A percentile compares a stretch with the other conserved stretches of the same genome.
These are phyloP conservation scores for Solenopsis invicta DNA, from an alignment of 1,140 invertebrate genomes.

Conservation along the genomic window DNA sequence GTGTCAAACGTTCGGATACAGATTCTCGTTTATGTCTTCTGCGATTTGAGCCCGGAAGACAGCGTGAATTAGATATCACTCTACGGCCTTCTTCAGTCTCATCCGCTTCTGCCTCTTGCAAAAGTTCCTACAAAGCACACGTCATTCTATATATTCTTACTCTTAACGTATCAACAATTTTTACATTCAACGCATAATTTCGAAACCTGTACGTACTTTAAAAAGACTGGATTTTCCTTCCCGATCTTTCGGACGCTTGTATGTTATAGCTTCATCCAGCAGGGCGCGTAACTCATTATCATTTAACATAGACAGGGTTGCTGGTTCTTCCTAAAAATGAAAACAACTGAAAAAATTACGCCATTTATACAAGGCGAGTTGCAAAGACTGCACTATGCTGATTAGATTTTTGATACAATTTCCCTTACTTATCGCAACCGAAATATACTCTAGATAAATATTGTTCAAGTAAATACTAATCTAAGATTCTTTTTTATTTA, in stretches of 20 bases:
- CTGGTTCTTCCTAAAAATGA: constrained; percentile 87
- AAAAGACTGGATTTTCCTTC: constrained; percentile 92
- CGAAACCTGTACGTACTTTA: constrained; percentile 87
- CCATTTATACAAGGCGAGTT: not conserved
- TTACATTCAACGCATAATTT: constrained; percentile 12
- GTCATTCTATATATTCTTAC: not conserved
- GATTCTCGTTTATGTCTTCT: constrained; percentile 85
- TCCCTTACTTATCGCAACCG: not conserved
- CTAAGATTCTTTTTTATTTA: not conserved
- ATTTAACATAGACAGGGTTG: constrained; percentile 89
- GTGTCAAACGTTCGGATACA: constrained; percentile 87
- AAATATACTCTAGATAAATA: constrained; percentile 22
- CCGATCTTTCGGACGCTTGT: constrained; percentile 92
- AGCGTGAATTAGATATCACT: constrained; percentile 82
- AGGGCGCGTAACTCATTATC: constrained; percentile 91
- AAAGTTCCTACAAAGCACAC: constrained; percentile 85
- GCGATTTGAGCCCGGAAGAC: constrained; percentile 83
- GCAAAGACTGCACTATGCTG: not conserved
- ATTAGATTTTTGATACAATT: not conserved
- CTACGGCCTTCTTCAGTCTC: constrained; percentile 86
- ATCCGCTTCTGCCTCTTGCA: constrained; percentile 89
- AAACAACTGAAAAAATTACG: constrained; percentile 54
- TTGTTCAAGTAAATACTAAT: not conserved
- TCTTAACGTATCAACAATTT: not conserved
- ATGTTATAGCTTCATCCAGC: constrained; percentile 92